Evolutionary conservation across 2,113 vertebrate species (phyloP), one percentile per base, ranked within the genome.

Genomic region (Oncorhynchus mykiss): DNA sequence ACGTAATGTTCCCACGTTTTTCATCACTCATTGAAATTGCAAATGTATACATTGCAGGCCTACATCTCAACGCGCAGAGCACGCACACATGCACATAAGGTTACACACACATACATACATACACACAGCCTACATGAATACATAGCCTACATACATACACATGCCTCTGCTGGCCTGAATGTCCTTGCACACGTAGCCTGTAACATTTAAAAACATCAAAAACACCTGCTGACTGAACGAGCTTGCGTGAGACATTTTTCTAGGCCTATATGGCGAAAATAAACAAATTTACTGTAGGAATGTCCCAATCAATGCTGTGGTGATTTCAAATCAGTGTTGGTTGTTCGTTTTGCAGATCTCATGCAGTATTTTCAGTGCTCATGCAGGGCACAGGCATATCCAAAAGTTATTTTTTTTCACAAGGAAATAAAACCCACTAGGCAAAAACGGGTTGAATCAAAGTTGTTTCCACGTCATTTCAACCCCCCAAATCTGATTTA

Each of bases 341-440:
- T 62, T 20, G 59, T 57, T 62, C n/a, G 20, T 13, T 22, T 62
- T 62, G 59, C n/a, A 9, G 59, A 62, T n/a, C n/a, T 62, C 51
- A n/a, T 62, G 59, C 59, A 62, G 59, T 62, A 16, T 20, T 45
- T 45, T 9, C 39, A 45, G 8, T 9, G 39, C 39, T 45, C 39
- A 45, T 45, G 39, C 9, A 45, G 9, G 39, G 59, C 59, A 45
- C 34, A 39, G 34, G 34, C 34, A 60, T 60, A 60, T 60, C 20
- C 59, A 7, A 60, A 60, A 22, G 20, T 9, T 1, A 0, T 0
- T 22, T 22, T 62, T 45, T 11, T 45, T 45, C 9, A 45, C 39
- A 95, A 94, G 94, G 95, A 95, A 97, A 96, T 95, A 95, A 91
- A 95, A 95, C 39, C 39, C 39, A 45, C 8, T 45, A 6, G 7